phyloP scores from a whole-genome alignment of 2,888 invertebrate species.

The Mythimna ferrago region DNA sequence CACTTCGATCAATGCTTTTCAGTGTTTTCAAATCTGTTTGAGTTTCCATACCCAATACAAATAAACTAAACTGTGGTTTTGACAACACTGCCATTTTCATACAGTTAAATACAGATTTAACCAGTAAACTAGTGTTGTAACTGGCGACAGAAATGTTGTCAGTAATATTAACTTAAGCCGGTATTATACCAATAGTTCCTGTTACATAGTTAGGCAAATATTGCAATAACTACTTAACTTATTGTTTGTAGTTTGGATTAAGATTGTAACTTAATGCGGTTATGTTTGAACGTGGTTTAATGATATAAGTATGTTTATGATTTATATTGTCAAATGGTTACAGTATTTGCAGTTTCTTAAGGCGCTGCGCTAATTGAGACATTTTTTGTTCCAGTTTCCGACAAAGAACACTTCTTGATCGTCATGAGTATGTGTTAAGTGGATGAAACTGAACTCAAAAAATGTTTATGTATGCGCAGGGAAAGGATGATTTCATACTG shows the following conservation, averaged over 20 bases:
- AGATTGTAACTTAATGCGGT: slow-evolving; percentile 3
- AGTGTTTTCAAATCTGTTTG: background rate
- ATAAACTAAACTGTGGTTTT: background rate
- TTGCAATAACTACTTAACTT: slow-evolving; percentile 30
- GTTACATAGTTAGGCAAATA: slow-evolving; percentile 34
- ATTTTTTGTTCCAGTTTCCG: no score
- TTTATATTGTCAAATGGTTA: background rate
- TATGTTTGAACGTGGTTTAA: background rate
- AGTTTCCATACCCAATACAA: background rate
- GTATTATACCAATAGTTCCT: slow-evolving; percentile 23
- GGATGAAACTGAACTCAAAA: no score
- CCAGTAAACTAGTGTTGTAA: background rate
- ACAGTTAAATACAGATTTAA: background rate
- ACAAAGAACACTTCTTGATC: no score
- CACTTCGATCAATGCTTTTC: background rate
- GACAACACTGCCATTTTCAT: background rate
- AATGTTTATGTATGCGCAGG: no score
- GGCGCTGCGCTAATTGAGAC: no score
- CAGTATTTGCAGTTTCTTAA: background rate
- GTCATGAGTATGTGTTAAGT: no score
- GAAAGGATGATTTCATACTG: no score
- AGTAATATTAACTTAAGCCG: slow-evolving; percentile 11
- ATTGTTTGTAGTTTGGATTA: slow-evolving; percentile 26
- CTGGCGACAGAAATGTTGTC: slow-evolving; percentile 14
- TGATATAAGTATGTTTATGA: background rate